A percentile compares a stretch with the other conserved stretches of the same genome.
These are phyloP conservation scores for Chiroxiphia lanceolata DNA, from an alignment of 2,797 vertebrate genomes.

Conservation along the genomic window DNA sequence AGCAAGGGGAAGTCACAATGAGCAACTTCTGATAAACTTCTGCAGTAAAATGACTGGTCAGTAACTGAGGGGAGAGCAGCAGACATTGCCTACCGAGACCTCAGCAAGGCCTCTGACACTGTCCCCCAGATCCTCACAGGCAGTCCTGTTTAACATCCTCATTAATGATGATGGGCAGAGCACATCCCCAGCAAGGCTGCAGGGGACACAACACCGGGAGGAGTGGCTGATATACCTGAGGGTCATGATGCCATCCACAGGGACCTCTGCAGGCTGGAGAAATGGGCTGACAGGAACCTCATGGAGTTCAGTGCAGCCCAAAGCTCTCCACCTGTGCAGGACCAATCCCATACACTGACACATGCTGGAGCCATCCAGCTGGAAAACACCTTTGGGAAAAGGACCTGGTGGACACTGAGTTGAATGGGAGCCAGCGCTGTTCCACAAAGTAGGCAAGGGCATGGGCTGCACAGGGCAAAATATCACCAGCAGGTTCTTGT, in stretches of 20 bases:
- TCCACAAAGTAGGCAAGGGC: neutral
- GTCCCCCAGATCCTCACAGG: fast-evolving
- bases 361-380: neutral
- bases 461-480: neutral
- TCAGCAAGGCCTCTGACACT: neutral
- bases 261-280: neutral
- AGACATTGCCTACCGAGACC: neutral
- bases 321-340: neutral
- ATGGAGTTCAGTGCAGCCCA: neutral
- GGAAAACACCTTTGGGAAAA: neutral
- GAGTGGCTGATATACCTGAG: neutral
- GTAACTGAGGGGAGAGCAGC: neutral
- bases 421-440: neutral
- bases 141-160: neutral
- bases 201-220: neutral
- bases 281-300: neutral
- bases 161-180: neutral
- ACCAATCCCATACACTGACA: neutral
- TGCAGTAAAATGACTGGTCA: neutral
- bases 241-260: neutral
- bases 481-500: neutral
- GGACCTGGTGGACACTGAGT: too few species aligned
- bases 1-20: neutral
- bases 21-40: neutral
- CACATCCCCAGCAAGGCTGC: neutral